Evolutionary conservation across 1,140 invertebrate species (phyloP).

Genomic region (Zaprionus lachaisei): DNA sequence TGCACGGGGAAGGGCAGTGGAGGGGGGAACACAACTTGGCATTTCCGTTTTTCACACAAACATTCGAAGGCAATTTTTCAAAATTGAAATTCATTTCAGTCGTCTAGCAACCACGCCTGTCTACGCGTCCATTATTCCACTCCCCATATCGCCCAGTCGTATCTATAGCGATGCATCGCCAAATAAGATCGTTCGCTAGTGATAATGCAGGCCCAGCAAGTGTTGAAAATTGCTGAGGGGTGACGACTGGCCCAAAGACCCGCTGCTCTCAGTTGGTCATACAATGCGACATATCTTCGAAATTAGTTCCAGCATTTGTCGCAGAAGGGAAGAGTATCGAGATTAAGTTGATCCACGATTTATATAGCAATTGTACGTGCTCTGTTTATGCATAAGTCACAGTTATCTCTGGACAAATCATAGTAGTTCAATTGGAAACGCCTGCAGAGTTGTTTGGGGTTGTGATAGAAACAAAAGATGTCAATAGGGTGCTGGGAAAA

Average conservation of each 20-base stretch:
- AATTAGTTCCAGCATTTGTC: constrained; percentile 62
- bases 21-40: constrained; percentile 34
- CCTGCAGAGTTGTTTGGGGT: background rate
- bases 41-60: constrained; percentile 80
- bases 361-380: constrained; percentile 15
- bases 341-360: background rate
- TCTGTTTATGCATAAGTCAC: background rate
- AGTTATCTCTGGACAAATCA: background rate
- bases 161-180: constrained; percentile 68
- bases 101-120: constrained; percentile 41
- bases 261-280: constrained; percentile 2
- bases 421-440: background rate
- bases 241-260: constrained; percentile 52
- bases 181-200: constrained; percentile 60
- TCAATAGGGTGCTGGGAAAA: background rate
- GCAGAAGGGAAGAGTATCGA: background rate
- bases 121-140: constrained; percentile 61
- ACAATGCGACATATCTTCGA: constrained; percentile 8
- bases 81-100: constrained; percentile 78
- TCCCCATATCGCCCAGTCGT: constrained; percentile 51
- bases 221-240: constrained; percentile 67
- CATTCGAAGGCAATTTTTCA: constrained; percentile 78
- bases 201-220: constrained; percentile 64
- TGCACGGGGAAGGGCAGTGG: background rate
- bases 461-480: background rate